phyloP scores from a whole-genome alignment of 2,888 invertebrate species.

The Abscondita cerata region DNA sequence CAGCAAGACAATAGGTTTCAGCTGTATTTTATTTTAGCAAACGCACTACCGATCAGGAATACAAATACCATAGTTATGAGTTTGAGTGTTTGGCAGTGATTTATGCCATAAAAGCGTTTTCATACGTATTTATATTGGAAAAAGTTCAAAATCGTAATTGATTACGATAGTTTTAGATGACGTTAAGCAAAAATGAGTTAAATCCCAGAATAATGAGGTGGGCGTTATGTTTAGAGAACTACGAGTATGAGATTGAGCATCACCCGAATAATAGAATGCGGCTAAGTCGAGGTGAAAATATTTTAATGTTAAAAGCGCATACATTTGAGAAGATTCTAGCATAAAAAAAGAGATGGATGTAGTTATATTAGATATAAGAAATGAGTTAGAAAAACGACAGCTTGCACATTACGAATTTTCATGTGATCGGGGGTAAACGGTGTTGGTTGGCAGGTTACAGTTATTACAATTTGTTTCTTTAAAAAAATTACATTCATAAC shows the following conservation, averaged over 20 bases:
- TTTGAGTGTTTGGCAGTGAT: constrained; percentile 32
- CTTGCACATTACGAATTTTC: constrained; percentile 19
- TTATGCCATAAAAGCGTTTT: constrained; percentile 31
- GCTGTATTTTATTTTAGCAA: constrained; percentile 17
- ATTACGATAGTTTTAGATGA: constrained; percentile 30
- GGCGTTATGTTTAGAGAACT: neutral
- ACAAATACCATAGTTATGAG: constrained; percentile 32
- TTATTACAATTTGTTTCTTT: too few relatives aligned
- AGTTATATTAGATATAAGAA: constrained; percentile 36
- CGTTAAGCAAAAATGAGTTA: constrained; percentile 28
- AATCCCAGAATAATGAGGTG: constrained; percentile 4
- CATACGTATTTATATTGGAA: constrained; percentile 31
- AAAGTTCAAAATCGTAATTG: constrained; percentile 19
- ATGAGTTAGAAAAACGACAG: constrained; percentile 34
- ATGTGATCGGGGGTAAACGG: too few relatives aligned
- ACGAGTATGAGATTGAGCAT: constrained; percentile 2
- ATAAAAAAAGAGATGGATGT: constrained; percentile 35
- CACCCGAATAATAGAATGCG: neutral
- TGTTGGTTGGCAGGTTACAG: too few relatives aligned
- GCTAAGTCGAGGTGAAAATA: constrained; percentile 31
- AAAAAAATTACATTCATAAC: too few relatives aligned
- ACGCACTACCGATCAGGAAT: constrained; percentile 26
- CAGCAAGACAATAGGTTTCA: constrained; percentile 8
- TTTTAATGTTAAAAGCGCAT: constrained; percentile 40
- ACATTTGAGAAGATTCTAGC: constrained; percentile 40